Conservation (phyloP, 2,797 vertebrate genomes). For the Oreochromis mossambicus region DNA sequence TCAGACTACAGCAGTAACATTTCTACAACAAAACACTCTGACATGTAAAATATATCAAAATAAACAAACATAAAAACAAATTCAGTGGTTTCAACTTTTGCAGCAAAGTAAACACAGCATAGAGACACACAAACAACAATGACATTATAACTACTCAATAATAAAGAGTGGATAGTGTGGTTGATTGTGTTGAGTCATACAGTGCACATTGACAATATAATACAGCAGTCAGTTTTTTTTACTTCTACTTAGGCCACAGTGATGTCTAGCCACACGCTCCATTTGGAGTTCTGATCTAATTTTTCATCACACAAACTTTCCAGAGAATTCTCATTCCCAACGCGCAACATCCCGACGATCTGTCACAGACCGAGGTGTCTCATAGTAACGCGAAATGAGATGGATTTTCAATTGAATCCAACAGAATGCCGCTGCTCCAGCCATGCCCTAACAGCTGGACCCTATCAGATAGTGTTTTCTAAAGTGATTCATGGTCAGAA, state of each 20-base stretch:
- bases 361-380: neutral
- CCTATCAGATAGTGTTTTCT: neutral
- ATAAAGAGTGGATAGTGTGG: neutral
- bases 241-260: neutral
- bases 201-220: slow-evolving; percentile 26
- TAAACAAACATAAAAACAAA: neutral
- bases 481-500: neutral
- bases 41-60: neutral
- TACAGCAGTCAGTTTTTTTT: slow-evolving; percentile 9
- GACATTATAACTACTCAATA: neutral
- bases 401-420: neutral
- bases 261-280: neutral
- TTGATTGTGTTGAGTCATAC: neutral
- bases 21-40: slow-evolving; percentile 2
- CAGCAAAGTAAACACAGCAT: slow-evolving; percentile 8
- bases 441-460: no score
- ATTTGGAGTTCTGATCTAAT: neutral
- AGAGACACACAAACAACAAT: neutral
- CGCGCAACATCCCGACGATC: fast-evolving
- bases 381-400: neutral
- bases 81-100: slow-evolving; percentile 40
- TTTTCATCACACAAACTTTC: neutral
- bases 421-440: fast-evolving
- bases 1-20: neutral
- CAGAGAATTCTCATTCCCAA: neutral